Conservation (phyloP, 2,888 invertebrate species). For the Linyphia triangularis region DNA sequence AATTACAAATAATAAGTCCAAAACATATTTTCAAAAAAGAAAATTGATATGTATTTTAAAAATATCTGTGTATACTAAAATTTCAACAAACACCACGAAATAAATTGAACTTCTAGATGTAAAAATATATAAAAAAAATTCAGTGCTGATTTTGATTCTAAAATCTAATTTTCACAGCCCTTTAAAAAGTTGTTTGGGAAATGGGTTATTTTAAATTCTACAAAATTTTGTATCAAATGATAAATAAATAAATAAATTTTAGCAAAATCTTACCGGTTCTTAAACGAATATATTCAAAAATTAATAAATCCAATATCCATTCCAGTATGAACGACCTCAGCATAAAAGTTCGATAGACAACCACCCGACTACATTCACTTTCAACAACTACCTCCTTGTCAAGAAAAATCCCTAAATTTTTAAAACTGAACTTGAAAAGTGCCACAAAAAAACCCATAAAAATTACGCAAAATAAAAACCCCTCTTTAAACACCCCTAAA, state of each 20-base stretch:
- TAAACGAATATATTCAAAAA: not conserved
- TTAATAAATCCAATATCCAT: slow-evolving; percentile 15
- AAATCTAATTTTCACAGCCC: not conserved
- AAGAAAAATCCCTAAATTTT: slow-evolving; percentile 43
- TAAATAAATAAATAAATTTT: too few relatives aligned
- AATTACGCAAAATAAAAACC: slow-evolving; percentile 56
- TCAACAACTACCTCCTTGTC: slow-evolving; percentile 53
- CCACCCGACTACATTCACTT: slow-evolving; percentile 70
- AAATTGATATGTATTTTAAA: too few relatives aligned
- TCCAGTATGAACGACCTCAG: slow-evolving; percentile 28
- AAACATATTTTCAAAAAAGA: too few relatives aligned
- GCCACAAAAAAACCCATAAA: slow-evolving; percentile 24
- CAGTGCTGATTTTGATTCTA: too few relatives aligned
- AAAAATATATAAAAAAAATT: too few relatives aligned
- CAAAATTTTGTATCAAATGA: too few relatives aligned
- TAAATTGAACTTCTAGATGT: too few relatives aligned
- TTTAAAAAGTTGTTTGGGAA: too few relatives aligned
- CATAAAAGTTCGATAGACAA: slow-evolving; percentile 30
- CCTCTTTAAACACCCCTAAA: slow-evolving; percentile 41
- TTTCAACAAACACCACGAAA: too few relatives aligned
- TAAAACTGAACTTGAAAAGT: slow-evolving; percentile 71
- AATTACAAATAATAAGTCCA: too few relatives aligned
- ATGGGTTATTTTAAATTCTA: too few relatives aligned
- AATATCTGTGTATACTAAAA: too few relatives aligned
- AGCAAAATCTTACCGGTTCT: not conserved